A percentile compares a stretch with the other conserved stretches of the same genome.
Evolutionary conservation across 2,888 invertebrate species (phyloP).

Genomic region (Drosophila hamatofila): DNA sequence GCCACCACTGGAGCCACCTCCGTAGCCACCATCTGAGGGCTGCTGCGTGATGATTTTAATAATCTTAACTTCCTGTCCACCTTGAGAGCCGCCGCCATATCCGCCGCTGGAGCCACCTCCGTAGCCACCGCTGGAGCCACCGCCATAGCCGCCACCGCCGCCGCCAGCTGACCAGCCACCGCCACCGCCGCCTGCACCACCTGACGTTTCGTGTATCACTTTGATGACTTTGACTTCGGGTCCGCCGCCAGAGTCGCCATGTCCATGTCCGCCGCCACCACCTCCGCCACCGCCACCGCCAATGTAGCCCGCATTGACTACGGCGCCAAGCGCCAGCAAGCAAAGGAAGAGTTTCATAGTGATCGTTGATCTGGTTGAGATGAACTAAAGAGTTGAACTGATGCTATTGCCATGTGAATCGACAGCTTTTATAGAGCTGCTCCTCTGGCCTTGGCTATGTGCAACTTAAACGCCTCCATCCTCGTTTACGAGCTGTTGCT

Average conservation of each 20-base stretch:
- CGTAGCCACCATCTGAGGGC: slow-evolving; percentile 53
- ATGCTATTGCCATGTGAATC: slow-evolving; percentile 48
- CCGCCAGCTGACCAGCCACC: slow-evolving; percentile 42
- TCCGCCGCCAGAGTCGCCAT: slow-evolving; percentile 42
- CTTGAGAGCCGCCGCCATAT: slow-evolving; percentile 29
- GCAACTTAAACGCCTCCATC: slow-evolving; percentile 45
- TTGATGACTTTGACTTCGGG: slow-evolving; percentile 62
- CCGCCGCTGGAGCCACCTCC: slow-evolving; percentile 36
- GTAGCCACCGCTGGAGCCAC: slow-evolving; percentile 22
- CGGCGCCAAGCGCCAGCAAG: slow-evolving; percentile 61
- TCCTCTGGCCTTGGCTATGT: slow-evolving; percentile 41
- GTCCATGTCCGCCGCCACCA: slow-evolving; percentile 43
- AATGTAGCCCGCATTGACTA: slow-evolving; percentile 66
- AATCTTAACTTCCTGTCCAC: slow-evolving; percentile 60
- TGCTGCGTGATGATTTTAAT: slow-evolving; percentile 67
- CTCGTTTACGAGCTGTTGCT: slow-evolving; percentile 11
- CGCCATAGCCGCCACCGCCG: slow-evolving; percentile 39
- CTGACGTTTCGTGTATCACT: slow-evolving; percentile 64
- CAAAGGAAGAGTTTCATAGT: slow-evolving; percentile 72
- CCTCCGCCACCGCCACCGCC: slow-evolving; percentile 51
- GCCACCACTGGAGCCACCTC: slow-evolving; percentile 28
- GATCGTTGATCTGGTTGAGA: slow-evolving; percentile 53
- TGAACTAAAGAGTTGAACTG: slow-evolving; percentile 63
- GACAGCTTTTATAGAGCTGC: slow-evolving; percentile 65
- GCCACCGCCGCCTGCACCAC: slow-evolving; percentile 53